Percentiles rank a stretch among this genome's conserved stretches.
Evolutionary conservation across 2,113 vertebrate genomes (phyloP).

Genomic region (Rhinopithecus roxellana): DNA sequence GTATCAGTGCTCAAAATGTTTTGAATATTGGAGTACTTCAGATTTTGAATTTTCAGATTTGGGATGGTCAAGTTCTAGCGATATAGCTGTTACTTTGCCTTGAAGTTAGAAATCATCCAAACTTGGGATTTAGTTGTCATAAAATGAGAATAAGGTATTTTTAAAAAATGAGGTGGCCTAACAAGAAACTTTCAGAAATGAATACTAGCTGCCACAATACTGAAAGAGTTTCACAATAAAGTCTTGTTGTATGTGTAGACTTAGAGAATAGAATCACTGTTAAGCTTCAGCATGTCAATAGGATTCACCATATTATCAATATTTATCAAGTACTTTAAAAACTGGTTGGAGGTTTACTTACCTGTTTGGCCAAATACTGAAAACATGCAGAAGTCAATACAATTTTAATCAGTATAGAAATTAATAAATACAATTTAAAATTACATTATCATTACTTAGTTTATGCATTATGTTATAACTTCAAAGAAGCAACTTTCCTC

Average conservation of each 20-base stretch:
- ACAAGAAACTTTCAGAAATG: not conserved
- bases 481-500: not conserved
- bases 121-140: slow-evolving; percentile 6
- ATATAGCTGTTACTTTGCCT: not conserved
- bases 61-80: not conserved
- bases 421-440: not conserved
- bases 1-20: not conserved
- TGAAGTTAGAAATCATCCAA: not conserved
- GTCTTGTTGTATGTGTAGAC: not conserved
- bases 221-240: not conserved
- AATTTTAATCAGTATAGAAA: not conserved
- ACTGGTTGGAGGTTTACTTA: not conserved
- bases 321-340: not conserved
- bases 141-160: not conserved
- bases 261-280: not conserved
- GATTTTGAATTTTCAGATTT: not conserved
- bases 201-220: not conserved
- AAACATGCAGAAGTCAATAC: not conserved
- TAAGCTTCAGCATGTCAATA: not conserved
- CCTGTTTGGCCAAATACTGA: not conserved
- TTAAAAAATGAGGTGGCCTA: not conserved
- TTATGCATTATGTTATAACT: not conserved
- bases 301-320: not conserved
- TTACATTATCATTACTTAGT: not conserved
- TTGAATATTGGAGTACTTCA: not conserved